Evolutionary conservation across 2,797 vertebrate species (phyloP), one percentile per base, ranked within the genome.

Genomic region (Tapirus indicus): DNA sequence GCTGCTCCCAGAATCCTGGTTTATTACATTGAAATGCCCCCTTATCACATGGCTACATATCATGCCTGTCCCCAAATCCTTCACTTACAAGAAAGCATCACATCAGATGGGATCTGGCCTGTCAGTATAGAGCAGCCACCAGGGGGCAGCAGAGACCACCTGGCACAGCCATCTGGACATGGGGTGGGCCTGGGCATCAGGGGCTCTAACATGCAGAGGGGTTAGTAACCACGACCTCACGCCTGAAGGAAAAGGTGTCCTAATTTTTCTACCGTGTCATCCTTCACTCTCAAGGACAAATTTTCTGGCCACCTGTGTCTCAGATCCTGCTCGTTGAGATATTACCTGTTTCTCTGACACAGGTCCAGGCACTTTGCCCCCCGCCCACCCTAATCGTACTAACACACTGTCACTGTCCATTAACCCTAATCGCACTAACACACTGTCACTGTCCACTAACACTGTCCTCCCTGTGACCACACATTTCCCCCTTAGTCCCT

Each of bases 301-400:
- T 9, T 5, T 41, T 52, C 52, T 62, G 44, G 10, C 62, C 32
- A 7, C 1, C 1, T 2, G 4, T 25, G 2, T 64, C 23, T 54
- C 29, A 9, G 6, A 1, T 35, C 4, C 0, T 2, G 12, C 23
- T 44, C 9, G 11, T 52, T 6, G 12, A 16, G n/a, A 78, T 1
- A 7, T 35, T 17, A 41, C 25, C 8, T 58, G 0, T 52, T 41
- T 32, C 5, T 41, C 38, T 9, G 2, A 6, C 25, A 8, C 1
- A 16, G 17, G 2, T 18, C 23, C 6, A 5, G 25, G 1, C 27
- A 16, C 16, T 0, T 52, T 3, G 3, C 44, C 7, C 21, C 10
- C 12, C 2, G 0, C 7, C 23, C 12, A n/a, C n/a, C 2, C 12
- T 7, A 9, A 2, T 6, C 10, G 0, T 49, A 29, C 10, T 27